Evolutionary conservation across 2,113 vertebrate genomes (phyloP).

Genomic region (Chaetorhynchus papuensis): DNA sequence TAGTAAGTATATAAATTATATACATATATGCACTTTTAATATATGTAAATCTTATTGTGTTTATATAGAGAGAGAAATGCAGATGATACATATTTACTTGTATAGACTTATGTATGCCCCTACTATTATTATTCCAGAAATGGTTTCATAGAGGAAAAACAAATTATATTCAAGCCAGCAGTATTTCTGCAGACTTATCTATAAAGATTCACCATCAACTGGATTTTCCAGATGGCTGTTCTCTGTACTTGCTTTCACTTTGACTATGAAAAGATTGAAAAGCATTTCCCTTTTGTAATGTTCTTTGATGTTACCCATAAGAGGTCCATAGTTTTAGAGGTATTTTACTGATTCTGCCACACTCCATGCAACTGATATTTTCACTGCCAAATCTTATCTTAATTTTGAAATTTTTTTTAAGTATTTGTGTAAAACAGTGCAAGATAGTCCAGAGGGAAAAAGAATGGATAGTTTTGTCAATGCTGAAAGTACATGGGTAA

Average conservation of each 20-base stretch:
- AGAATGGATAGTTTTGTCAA: neutral
- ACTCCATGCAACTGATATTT: neutral
- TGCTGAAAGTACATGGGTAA: neutral
- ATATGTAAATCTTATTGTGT: neutral
- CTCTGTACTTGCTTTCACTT: neutral
- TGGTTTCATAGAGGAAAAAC: rapidly evolving
- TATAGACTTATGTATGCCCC: neutral
- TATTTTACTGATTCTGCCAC: neutral
- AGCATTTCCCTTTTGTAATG: neutral
- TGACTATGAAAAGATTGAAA: neutral
- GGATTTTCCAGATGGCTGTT: neutral
- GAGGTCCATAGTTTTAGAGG: neutral
- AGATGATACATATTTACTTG: neutral
- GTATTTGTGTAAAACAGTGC: neutral
- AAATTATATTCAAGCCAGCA: neutral
- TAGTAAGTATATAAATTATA: neutral
- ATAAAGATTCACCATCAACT: neutral
- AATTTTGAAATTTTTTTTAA: neutral
- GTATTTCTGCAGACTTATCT: neutral
- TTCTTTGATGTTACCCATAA: neutral
- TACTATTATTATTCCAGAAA: neutral
- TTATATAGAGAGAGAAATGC: neutral
- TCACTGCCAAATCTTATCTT: neutral
- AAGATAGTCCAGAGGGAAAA: neutral
- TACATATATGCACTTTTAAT: neutral